These are phyloP conservation scores for Chiridota heheva DNA, from an alignment of 35 echinoderm and acorn worm species.

Conservation along the genomic window DNA sequence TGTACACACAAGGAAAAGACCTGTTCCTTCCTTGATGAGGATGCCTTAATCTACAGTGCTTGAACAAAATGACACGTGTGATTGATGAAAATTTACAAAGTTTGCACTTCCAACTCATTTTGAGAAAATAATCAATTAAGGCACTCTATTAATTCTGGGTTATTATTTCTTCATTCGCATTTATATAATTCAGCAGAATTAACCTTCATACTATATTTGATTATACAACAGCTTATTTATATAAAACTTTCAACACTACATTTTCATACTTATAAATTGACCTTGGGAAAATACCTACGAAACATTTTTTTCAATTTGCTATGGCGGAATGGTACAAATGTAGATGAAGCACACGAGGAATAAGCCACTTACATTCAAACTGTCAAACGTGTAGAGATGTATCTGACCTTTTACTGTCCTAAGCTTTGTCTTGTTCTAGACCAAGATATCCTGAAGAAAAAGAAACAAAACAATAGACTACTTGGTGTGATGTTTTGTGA, in stretches of 20 bases:
- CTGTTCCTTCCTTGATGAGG: constrained; percentile 1
- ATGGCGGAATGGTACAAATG: no score
- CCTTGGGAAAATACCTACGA: constrained; percentile 12
- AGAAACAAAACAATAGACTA: no score
- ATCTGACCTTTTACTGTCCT: no score
- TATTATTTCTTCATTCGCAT: not conserved
- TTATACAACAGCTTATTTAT: not conserved
- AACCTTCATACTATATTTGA: not conserved
- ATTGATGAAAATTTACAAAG: not conserved
- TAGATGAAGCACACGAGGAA: no score
- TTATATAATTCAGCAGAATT: no score
- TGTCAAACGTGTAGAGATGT: no score
- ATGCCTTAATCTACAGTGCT: not conserved
- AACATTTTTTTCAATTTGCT: no score
- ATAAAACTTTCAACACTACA: not conserved
- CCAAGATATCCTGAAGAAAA: no score
- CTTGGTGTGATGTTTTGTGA: no score
- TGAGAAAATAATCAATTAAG: not conserved
- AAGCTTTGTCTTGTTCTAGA: no score
- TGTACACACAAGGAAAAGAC: not conserved
- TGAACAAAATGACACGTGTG: not conserved
- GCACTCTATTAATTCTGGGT: not conserved
- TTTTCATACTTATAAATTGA: not conserved
- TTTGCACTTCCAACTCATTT: constrained; percentile 6
- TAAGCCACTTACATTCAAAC: no score